Percentiles rank a stretch among this genome's conserved stretches.
phyloP scores from a whole-genome alignment of 2,113 vertebrate genomes.

The Perca flavescens region DNA sequence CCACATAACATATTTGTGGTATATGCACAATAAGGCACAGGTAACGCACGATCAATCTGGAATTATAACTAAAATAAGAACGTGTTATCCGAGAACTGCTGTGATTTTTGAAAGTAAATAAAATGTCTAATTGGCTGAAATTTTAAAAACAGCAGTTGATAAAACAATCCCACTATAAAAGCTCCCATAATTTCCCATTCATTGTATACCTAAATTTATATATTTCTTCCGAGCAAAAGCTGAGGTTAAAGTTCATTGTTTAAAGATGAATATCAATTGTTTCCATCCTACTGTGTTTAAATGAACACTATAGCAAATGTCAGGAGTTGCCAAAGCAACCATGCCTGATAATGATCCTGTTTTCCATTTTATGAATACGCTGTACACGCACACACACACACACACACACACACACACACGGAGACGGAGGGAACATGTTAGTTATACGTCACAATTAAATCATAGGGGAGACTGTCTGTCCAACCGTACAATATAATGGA shows the following conservation, averaged over 20 bases:
- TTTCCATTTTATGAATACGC: slow-evolving; percentile 43
- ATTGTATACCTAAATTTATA: no score
- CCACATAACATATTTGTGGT: no score
- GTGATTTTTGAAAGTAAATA: neutral
- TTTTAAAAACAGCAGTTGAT: neutral
- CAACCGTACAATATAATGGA: neutral
- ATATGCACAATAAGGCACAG: neutral
- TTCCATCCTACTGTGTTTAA: neutral
- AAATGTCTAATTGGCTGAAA: neutral
- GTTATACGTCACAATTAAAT: neutral
- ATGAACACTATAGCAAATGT: slow-evolving; percentile 3
- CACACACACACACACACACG: no score
- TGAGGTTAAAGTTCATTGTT: neutral
- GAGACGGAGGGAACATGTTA: slow-evolving; percentile 11
- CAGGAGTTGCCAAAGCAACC: slow-evolving; percentile 58
- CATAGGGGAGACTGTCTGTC: neutral
- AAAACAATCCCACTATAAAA: neutral
- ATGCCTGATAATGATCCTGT: slow-evolving; percentile 36
- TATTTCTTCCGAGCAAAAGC: neutral
- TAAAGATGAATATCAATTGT: neutral
- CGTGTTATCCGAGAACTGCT: neutral
- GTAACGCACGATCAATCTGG: neutral
- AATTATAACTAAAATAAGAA: neutral
- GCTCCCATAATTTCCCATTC: no score
- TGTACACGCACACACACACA: no score